Base-by-base conservation (phyloP, 2,113 vertebrate genomes). In the Elephas maximus region DNA sequence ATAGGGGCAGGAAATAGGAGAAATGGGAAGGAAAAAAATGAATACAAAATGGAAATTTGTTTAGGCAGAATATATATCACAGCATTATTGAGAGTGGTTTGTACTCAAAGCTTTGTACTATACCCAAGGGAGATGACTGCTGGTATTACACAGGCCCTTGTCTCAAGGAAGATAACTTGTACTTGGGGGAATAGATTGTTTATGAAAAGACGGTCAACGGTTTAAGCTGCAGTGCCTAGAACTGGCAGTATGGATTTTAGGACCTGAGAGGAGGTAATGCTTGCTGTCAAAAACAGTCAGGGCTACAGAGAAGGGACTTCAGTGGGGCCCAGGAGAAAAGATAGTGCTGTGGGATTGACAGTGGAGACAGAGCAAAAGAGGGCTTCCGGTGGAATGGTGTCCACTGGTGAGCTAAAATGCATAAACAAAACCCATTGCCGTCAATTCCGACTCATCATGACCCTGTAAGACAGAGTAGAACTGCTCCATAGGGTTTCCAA, bases 21-120 rank as follows among this genome's bases (percentile, higher is more conserved):
- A 95, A 77, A 45, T 12, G 28, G 67, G 87, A 28, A 95, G 45
- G 28, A 94, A 60, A 86, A 74, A 76, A 88, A 53, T 48, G 48
- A 45, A 26, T 60, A 45, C 57, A 33, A 84, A 77, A 65, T 21
- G 26, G 33, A 78, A 93, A 92, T 18, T 37, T 37, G 60, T 67
- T 77, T 51, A n/a, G 21, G 26, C 26, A 57, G 45, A 78, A 33
- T 23, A 74, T 11, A 62, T 76, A 51, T 14, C 41, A 8, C 33
- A 33, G 18, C 4, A 4, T 18, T 60, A 33, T 51, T 48, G 63
- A 92, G n/a, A 73, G 30, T 5, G 37, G 2, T 65, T 51, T 80
- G 23, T 3, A 0, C 37, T 62, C 48, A 65, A 24, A 90, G 53
- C 73, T 82, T 33, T 28, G 14, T 85, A 45, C 45, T 20, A 2